These are phyloP conservation scores for Aproaerema taeniolella DNA, from an alignment of 2,888 invertebrate genomes.

Conservation along the genomic window DNA sequence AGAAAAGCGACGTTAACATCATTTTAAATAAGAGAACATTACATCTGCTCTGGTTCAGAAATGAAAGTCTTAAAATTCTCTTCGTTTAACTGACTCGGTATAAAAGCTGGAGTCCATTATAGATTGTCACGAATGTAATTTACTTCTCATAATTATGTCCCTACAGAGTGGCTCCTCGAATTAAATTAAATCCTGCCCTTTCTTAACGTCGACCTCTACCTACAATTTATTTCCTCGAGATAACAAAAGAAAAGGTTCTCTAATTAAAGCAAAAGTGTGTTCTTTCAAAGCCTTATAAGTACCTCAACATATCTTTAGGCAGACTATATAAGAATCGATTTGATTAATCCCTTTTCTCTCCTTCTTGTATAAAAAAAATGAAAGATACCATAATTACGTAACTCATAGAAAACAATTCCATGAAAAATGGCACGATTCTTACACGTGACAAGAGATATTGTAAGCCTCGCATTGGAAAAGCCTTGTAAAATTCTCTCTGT, in stretches of 20 bases:
- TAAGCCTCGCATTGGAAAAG: constrained; percentile 23
- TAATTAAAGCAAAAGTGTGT: too few relatives aligned
- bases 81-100: constrained; percentile 1
- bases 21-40: constrained; percentile 8
- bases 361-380: too few relatives aligned
- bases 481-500: constrained; percentile 31
- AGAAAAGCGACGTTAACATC: too few relatives aligned
- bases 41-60: background rate
- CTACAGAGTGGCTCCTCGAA: constrained; percentile 9
- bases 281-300: too few relatives aligned
- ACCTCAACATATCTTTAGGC: too few relatives aligned
- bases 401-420: too few relatives aligned
- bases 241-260: too few relatives aligned
- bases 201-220: constrained; percentile 10
- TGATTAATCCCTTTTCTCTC: too few relatives aligned
- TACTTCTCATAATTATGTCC: constrained; percentile 17
- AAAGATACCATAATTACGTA: too few relatives aligned
- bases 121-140: constrained; percentile 15
- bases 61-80: background rate
- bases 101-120: constrained; percentile 10
- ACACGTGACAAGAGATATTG: background rate
- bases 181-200: constrained; percentile 24
- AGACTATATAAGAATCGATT: too few relatives aligned
- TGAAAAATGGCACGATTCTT: background rate
- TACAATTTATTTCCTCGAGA: constrained; percentile 1